These are phyloP conservation scores for Brachirus orientalis DNA, from an alignment of 2,113 vertebrate genomes.

Conservation along the genomic window DNA sequence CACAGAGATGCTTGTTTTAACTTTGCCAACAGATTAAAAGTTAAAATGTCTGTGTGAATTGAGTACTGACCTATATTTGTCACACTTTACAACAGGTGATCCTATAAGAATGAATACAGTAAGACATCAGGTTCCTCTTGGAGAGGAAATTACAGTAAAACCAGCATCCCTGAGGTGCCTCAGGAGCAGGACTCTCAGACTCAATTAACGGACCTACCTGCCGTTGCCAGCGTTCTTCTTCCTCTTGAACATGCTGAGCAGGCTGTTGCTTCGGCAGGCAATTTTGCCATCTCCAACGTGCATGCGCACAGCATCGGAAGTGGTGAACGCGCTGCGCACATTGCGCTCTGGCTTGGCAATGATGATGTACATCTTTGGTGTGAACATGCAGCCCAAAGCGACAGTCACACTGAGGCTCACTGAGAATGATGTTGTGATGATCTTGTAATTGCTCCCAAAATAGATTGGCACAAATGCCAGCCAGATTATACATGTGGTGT, in stretches of 20 bases:
- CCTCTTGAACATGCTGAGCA: slow-evolving; percentile 97
- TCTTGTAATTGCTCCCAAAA: slow-evolving; percentile 99
- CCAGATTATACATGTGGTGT: slow-evolving; percentile 99
- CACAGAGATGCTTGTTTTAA: slow-evolving; percentile 76
- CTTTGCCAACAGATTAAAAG: slow-evolving; percentile 62
- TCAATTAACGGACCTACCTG: slow-evolving; percentile 85
- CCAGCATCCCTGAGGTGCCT: slow-evolving; percentile 73
- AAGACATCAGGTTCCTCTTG: slow-evolving; percentile 41
- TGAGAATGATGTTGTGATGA: slow-evolving; percentile 98
- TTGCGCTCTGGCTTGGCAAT: slow-evolving; percentile 97
- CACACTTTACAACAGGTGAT: slow-evolving; percentile 69
- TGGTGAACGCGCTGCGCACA: slow-evolving; percentile 98
- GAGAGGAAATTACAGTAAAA: slow-evolving; percentile 61
- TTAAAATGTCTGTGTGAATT: slow-evolving; percentile 64
- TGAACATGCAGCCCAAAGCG: slow-evolving; percentile 98
- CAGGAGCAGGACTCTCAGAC: slow-evolving; percentile 66
- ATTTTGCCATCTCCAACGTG: slow-evolving; percentile 96
- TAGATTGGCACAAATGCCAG: slow-evolving; percentile 98
- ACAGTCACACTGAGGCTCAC: slow-evolving; percentile 98
- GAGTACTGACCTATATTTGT: slow-evolving; percentile 72
- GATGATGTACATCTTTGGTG: slow-evolving; percentile 99
- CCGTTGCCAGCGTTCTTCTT: slow-evolving; percentile 93
- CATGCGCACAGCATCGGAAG: slow-evolving; percentile 97
- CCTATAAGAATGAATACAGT: slow-evolving; percentile 64
- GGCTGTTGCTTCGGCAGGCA: slow-evolving; percentile 92